Evolutionary conservation across 2,113 vertebrate species (phyloP).

Genomic region (Erythrocercus mccallii): DNA sequence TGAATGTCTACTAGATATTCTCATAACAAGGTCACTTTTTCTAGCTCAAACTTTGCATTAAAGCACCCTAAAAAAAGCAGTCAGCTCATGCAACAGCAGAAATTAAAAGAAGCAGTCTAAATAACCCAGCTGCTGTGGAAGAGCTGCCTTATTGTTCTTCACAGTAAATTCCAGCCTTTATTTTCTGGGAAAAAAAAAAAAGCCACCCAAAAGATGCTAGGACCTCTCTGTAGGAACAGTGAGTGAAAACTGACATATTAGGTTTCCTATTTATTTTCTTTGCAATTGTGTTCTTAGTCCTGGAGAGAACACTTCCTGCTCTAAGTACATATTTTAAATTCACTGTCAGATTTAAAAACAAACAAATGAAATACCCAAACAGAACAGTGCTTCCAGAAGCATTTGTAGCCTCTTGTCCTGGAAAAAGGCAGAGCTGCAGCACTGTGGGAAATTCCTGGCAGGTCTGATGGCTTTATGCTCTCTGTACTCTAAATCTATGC

Average conservation of each 20-base stretch:
- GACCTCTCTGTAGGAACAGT: background rate
- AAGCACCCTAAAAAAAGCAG: background rate
- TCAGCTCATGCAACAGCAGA: background rate
- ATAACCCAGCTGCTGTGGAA: background rate
- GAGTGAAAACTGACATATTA: background rate
- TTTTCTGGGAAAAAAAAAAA: background rate
- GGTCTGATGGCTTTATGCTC: background rate
- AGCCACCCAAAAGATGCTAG: background rate
- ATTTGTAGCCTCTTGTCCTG: background rate
- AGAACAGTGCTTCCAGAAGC: background rate
- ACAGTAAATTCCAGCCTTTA: background rate
- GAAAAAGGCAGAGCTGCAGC: background rate
- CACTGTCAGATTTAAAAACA: conserved; percentile 1
- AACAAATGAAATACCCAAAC: background rate
- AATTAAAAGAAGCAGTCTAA: background rate
- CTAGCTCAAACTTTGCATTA: background rate
- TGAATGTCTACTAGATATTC: conserved; percentile 14
- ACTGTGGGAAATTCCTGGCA: background rate
- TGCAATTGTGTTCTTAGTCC: background rate
- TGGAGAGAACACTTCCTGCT: background rate
- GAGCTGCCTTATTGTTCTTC: background rate
- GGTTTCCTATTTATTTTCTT: conserved; percentile 18
- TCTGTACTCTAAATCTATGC: background rate
- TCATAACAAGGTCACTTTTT: background rate
- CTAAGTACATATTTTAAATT: conserved; percentile 10